Conservation (phyloP, 2,888 invertebrate species). For the Oxyteleia sp. region DNA sequence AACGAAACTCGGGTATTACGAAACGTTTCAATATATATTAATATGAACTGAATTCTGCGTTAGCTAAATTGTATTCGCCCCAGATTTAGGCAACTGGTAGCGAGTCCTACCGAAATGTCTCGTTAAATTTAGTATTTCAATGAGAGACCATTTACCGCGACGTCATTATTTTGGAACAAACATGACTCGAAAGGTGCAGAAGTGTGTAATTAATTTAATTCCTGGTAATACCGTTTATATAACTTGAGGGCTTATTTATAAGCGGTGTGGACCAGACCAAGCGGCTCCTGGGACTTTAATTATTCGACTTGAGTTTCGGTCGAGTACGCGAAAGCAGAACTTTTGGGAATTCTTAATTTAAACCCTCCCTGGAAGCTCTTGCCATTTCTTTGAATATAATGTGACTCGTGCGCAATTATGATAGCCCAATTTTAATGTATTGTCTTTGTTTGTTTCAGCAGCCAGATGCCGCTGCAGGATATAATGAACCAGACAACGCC, state of each 20-base stretch:
- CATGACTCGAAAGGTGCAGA: slow-evolving; percentile 11
- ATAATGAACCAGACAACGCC: too few relatives aligned
- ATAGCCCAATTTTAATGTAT: not conserved
- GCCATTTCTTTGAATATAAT: slow-evolving; percentile 15
- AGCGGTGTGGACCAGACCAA: slow-evolving; percentile 43
- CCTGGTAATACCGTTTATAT: slow-evolving; percentile 57
- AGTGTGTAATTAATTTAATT: slow-evolving; percentile 52
- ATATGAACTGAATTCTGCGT: too few relatives aligned
- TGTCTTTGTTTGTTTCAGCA: slow-evolving; percentile 55
- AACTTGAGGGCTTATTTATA: slow-evolving; percentile 58
- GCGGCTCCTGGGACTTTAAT: slow-evolving; percentile 53
- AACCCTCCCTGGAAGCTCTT: slow-evolving; percentile 14
- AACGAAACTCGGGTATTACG: too few relatives aligned
- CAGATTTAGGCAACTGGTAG: slow-evolving; percentile 1
- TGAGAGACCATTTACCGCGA: slow-evolving; percentile 38
- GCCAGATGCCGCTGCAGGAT: slow-evolving; percentile 56
- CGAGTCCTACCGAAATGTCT: slow-evolving; percentile 16
- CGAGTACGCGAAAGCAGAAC: slow-evolving; percentile 39
- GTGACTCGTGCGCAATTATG: not conserved
- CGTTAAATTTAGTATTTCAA: slow-evolving; percentile 49
- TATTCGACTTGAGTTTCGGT: slow-evolving; percentile 27
- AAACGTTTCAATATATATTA: too few relatives aligned
- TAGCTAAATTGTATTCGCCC: too few relatives aligned
- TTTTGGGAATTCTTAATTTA: slow-evolving; percentile 54
- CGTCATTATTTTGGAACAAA: slow-evolving; percentile 42